Conservation (phyloP, 1,140 invertebrate genomes). For the Mercenaria mercenaria region DNA sequence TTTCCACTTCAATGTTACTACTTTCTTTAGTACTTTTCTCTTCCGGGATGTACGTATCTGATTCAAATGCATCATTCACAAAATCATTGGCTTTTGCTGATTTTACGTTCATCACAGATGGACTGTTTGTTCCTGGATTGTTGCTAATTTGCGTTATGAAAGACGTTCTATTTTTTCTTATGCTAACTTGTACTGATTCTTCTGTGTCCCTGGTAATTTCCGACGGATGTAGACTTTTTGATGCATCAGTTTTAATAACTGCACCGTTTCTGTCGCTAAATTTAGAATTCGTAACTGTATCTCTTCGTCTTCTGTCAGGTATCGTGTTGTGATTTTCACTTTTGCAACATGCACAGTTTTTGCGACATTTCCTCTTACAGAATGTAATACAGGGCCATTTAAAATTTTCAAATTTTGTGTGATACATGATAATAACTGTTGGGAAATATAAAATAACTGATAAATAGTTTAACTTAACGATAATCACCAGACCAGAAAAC, state of each 20-base stretch:
- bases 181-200: neutral
- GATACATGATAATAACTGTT: conserved; percentile 77
- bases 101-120: no score
- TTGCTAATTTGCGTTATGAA: conserved; percentile 2
- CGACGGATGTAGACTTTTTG: neutral
- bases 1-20: neutral
- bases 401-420: conserved; percentile 68
- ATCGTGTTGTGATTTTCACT: neutral
- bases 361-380: neutral
- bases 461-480: conserved; percentile 80
- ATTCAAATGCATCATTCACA: conserved; percentile 36
- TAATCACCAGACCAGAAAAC: conserved; percentile 78
- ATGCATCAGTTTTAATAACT: neutral
- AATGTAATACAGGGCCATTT: conserved; percentile 61
- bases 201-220: neutral
- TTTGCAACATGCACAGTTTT: neutral
- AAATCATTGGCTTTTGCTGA: neutral
- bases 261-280: neutral
- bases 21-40: neutral
- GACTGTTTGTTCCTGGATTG: neutral
- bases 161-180: conserved; percentile 8
- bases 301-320: neutral
- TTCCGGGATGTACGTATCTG: neutral
- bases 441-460: conserved; percentile 81
- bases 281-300: neutral